Evolutionary conservation across 2,888 invertebrate genomes (phyloP), one percentile per base, ranked within the genome.

Genomic region (Agrenia bidenticulata): DNA sequence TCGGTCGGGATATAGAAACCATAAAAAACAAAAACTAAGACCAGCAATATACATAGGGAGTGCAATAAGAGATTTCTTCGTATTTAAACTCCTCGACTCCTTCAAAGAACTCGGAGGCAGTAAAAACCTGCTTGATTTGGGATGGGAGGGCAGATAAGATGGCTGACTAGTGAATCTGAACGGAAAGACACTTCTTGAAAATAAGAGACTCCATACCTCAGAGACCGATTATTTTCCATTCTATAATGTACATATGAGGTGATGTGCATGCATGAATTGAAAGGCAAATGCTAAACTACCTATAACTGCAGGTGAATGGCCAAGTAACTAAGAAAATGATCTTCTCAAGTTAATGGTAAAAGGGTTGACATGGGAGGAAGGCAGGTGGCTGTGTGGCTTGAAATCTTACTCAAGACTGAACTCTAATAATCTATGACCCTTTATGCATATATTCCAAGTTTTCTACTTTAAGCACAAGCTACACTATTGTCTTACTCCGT

Each of bases 61-160:
- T 11, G 11, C 9, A 45, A 45, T 5, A 45, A 15, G 9, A 45
- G 45, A 19, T 45, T 17, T 19, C 7, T 45, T 45, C 15, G 45
- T 15, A 5, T 39, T 39, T 11, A 39, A 39, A 11, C 19, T 45
- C 19, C 45, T 45, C 45, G 15, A 45, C 19, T 45, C n/a, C 45
- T 15, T 5, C n/a, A 45, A 45, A 45, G 45, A 15, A 45, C 9
- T 45, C 45, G n/a, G 45, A 45, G 45, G 19, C n/a, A 5, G 15
- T 45, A 45, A 45, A 45, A 45, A 45, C 45, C 45, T 45, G 45
- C 45, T 45, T 45, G n/a, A 45, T 45, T 32, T 45, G 45, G 19
- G 45, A 45, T 45, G 45, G 45, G 45, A 45, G 45, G 45, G 45
- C 4, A 9, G 15, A 45, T 45, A 19, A 45, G 19, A 45, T 45